Evolutionary conservation across 2,888 invertebrate genomes (phyloP).

Genomic region (Euspilapteryx auroguttella): DNA sequence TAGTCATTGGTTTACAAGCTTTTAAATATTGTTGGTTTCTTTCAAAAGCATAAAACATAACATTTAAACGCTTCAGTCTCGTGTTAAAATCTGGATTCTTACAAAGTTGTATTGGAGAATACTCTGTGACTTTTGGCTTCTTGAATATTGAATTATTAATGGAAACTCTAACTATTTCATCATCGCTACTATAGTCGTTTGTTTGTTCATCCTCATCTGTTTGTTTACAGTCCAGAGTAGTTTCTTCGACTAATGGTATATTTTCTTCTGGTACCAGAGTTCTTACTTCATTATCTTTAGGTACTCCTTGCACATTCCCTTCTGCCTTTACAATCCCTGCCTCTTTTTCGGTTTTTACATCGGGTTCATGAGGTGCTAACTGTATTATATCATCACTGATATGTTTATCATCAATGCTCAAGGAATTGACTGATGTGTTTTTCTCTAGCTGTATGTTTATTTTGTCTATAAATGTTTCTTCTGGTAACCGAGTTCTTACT

Average conservation of each 20-base stretch:
- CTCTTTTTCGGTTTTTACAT: too few species aligned
- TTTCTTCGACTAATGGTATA: too few species aligned
- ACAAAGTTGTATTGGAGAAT: conserved; percentile 33
- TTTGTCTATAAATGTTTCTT: too few species aligned
- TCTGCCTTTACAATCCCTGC: neutral
- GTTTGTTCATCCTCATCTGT: conserved; percentile 2
- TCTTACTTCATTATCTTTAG: neutral
- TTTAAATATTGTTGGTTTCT: conserved; percentile 28
- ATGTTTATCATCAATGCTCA: neutral
- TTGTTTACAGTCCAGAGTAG: too few species aligned
- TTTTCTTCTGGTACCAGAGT: neutral
- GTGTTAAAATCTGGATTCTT: conserved; percentile 52
- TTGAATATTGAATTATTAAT: conserved; percentile 28
- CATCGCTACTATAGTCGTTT: conserved; percentile 11
- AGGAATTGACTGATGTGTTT: neutral
- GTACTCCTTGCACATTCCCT: neutral
- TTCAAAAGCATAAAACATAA: conserved; percentile 27
- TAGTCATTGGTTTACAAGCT: conserved; percentile 32
- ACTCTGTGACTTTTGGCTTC: conserved; percentile 30
- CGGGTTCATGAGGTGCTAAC: neutral
- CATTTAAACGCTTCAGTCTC: conserved; percentile 28
- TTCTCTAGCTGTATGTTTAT: too few species aligned
- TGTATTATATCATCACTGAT: neutral
- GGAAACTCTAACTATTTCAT: conserved; percentile 17
- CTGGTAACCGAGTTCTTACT: neutral